Evolutionary conservation across 2,888 invertebrate genomes (phyloP).

Genomic region (Euplagia quadripunctaria): DNA sequence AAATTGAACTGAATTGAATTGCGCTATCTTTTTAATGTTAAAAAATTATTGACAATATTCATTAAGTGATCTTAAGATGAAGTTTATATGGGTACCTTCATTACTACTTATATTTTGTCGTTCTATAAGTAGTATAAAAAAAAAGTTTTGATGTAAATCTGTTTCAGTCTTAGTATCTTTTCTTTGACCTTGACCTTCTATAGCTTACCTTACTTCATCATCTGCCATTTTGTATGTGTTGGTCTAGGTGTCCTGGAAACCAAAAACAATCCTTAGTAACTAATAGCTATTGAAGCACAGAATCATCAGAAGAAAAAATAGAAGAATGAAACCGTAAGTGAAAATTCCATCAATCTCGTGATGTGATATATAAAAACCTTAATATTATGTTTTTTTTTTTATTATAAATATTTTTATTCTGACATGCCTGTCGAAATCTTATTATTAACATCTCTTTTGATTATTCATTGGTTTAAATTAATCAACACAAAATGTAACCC

Average conservation of each 20-base stretch:
- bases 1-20: too few species aligned
- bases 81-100: too few species aligned
- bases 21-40: too few species aligned
- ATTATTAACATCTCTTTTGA: not conserved
- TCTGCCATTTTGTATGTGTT: slow-evolving; percentile 93
- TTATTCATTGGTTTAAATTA: not conserved
- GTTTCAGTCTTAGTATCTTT: not conserved
- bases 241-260: slow-evolving; percentile 88
- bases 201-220: slow-evolving; percentile 96
- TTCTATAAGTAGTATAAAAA: not conserved
- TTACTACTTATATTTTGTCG: too few species aligned
- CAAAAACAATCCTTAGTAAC: slow-evolving; percentile 14
- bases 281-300: slow-evolving; percentile 12
- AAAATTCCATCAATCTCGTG: not conserved
- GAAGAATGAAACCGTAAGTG: not conserved
- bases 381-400: not conserved
- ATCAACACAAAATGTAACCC: not conserved
- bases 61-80: too few species aligned
- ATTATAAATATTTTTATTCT: not conserved
- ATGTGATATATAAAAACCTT: not conserved
- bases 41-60: too few species aligned
- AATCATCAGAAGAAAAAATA: slow-evolving; percentile 14
- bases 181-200: slow-evolving; percentile 43
- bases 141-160: not conserved
- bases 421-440: not conserved